These are phyloP conservation scores for Halcyon senegalensis DNA, from an alignment of 2,113 vertebrate species.

Conservation along the genomic window DNA sequence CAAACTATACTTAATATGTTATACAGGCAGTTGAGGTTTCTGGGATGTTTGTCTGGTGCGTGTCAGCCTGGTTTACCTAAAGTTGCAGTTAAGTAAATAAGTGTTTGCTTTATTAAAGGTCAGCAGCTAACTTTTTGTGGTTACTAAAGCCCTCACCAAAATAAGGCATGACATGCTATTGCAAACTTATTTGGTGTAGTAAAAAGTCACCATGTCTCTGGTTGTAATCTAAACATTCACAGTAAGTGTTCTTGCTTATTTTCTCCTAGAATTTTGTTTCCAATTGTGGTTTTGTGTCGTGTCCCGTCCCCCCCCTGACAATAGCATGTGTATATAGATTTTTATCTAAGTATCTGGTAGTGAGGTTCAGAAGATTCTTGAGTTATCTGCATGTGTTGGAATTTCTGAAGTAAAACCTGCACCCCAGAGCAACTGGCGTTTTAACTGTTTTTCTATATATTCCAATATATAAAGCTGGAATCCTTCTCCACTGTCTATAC, in stretches of 20 bases:
- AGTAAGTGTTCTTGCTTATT: neutral
- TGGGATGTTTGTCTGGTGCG: neutral
- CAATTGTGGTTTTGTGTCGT: neutral
- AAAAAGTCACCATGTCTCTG: neutral
- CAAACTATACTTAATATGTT: neutral
- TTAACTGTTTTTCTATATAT: neutral
- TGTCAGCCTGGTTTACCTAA: neutral
- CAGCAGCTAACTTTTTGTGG: neutral
- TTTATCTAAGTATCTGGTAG: neutral
- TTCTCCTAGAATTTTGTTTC: neutral
- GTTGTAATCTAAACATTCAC: neutral
- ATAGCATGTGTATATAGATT: accelerated
- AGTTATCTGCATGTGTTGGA: neutral
- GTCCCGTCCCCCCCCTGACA: neutral
- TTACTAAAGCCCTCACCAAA: neutral
- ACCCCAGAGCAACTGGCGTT: neutral
- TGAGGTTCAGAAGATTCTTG: neutral
- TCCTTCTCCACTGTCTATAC: neutral
- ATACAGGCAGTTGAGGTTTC: neutral
- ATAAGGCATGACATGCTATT: neutral
- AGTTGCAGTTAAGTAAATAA: neutral
- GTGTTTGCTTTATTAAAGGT: neutral
- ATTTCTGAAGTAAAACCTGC: neutral
- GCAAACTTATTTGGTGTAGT: neutral
- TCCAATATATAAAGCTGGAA: neutral